phyloP scores from a whole-genome alignment of 2,113 vertebrate species.

The Anas platyrhynchos region DNA sequence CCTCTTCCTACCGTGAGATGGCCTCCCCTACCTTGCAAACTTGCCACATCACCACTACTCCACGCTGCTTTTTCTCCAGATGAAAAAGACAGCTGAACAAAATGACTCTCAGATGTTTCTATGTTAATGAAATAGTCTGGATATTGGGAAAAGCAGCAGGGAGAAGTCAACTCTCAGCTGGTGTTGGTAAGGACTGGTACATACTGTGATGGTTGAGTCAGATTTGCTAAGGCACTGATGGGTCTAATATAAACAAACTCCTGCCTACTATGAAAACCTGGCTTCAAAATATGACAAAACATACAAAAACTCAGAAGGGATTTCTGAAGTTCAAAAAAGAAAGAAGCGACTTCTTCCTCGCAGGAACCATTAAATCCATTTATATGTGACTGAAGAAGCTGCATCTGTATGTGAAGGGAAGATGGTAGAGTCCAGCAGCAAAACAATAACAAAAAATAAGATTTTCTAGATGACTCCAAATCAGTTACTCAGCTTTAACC shows the following conservation, averaged over 20 bases:
- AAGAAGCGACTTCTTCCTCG: neutral
- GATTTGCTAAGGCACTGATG: neutral
- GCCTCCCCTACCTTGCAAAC: neutral
- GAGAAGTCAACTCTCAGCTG: neutral
- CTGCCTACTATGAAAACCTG: neutral
- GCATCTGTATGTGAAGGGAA: neutral
- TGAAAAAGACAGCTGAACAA: neutral
- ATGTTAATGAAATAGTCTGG: neutral
- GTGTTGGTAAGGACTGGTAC: neutral
- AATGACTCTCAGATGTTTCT: constrained; percentile 36
- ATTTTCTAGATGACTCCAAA: neutral
- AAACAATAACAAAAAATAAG: neutral
- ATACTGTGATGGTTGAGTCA: neutral
- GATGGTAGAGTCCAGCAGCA: neutral
- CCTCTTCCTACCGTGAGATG: neutral
- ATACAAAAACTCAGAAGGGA: neutral
- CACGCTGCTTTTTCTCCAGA: neutral
- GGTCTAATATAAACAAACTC: neutral
- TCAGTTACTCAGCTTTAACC: neutral
- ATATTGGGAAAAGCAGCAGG: neutral
- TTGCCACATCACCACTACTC: constrained; percentile 6
- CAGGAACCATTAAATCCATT: neutral
- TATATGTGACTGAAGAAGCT: neutral
- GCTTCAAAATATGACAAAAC: neutral
- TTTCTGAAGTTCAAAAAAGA: no score